Conservation (phyloP, 2,888 invertebrate genomes). For the Philaethria dido region DNA sequence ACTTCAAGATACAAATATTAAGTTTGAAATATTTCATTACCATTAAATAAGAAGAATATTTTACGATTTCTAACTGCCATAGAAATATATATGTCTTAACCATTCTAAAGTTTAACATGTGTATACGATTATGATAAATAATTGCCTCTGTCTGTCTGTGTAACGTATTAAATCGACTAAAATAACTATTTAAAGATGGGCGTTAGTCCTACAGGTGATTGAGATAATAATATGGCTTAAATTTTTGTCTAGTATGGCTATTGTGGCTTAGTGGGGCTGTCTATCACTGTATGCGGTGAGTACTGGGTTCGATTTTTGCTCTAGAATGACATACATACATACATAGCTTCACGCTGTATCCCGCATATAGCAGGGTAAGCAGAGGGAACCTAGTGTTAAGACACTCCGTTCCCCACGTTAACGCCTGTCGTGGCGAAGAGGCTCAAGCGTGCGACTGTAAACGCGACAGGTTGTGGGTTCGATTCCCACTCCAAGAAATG, state of each 20-base stretch:
- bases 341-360: too few species aligned
- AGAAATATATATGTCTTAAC: constrained; percentile 29
- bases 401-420: too few species aligned
- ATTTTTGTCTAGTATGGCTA: not conserved
- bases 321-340: too few species aligned
- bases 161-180: constrained; percentile 31
- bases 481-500: too few species aligned
- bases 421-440: too few species aligned
- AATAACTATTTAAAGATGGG: constrained; percentile 33
- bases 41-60: constrained; percentile 8
- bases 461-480: too few species aligned
- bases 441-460: too few species aligned
- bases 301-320: not conserved
- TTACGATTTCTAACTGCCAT: not conserved
- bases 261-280: too few species aligned
- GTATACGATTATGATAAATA: constrained; percentile 35
- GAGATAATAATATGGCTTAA: constrained; percentile 23
- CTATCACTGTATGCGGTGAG: too few species aligned
- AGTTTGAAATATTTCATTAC: constrained; percentile 20
- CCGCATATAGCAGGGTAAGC: too few species aligned
- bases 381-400: too few species aligned
- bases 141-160: constrained; percentile 34
- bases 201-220: constrained; percentile 28
- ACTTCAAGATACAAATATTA: constrained; percentile 14
- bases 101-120: constrained; percentile 35